A percentile compares a stretch with the other conserved stretches of the same genome.
Evolutionary conservation across 2,888 invertebrate genomes (phyloP).

Genomic region (Drosophila testacea): DNA sequence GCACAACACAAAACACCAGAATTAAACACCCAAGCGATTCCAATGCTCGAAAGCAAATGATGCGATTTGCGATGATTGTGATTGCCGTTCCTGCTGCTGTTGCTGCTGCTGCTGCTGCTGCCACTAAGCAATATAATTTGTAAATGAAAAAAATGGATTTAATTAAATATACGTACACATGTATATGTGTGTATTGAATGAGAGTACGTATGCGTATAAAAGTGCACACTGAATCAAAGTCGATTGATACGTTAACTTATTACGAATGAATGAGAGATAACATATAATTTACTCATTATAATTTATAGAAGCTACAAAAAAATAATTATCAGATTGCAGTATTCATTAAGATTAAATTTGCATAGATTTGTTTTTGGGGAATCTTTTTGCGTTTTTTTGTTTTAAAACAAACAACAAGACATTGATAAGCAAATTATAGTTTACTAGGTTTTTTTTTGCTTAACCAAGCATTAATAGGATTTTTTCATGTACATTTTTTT

Average conservation of each 20-base stretch:
- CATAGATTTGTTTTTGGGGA: not conserved
- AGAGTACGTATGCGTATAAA: conserved; percentile 35
- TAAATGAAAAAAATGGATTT: conserved; percentile 61
- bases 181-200: not conserved
- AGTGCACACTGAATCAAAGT: conserved; percentile 40
- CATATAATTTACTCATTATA: conserved; percentile 1
- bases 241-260: not conserved
- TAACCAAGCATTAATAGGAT: too few species aligned
- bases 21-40: conserved; percentile 57
- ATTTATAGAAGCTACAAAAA: not conserved
- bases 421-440: not conserved
- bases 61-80: conserved; percentile 51
- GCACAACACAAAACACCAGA: not conserved
- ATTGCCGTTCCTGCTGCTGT: conserved; percentile 33
- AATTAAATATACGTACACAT: conserved; percentile 64
- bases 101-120: conserved; percentile 23
- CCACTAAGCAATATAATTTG: conserved; percentile 46
- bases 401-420: not conserved
- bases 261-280: conserved; percentile 8
- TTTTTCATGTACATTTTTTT: too few species aligned
- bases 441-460: too few species aligned
- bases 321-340: not conserved
- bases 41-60: conserved; percentile 70
- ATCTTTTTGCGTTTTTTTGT: not conserved
- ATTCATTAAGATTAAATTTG: not conserved